Conservation (phyloP, 1,140 invertebrate species). For the Charaxes varanes region DNA sequence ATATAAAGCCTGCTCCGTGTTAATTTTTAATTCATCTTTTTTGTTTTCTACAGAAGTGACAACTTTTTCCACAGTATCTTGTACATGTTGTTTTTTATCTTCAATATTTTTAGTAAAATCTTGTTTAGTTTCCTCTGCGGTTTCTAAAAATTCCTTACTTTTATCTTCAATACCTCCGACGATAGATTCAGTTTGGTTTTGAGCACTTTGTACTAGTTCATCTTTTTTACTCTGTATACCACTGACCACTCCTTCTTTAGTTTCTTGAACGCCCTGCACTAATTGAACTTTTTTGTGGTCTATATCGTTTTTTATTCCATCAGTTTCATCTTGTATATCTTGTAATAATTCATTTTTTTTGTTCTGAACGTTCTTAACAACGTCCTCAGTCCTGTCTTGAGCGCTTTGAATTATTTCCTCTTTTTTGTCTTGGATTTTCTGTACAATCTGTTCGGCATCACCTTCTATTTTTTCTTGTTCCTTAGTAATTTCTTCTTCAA, state of each 20-base stretch:
- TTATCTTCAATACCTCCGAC: constrained; percentile 4
- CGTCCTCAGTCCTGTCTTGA: neutral
- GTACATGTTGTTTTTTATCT: constrained; percentile 13
- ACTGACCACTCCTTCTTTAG: constrained; percentile 16
- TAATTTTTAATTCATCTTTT: constrained; percentile 42
- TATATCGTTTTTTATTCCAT: constrained; percentile 1
- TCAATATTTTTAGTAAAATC: constrained; percentile 2
- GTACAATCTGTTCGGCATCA: constrained; percentile 32
- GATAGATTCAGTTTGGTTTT: constrained; percentile 6
- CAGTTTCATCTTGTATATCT: constrained; percentile 13
- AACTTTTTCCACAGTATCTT: constrained; percentile 21
- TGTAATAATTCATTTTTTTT: constrained; percentile 23
- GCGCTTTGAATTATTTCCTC: constrained; percentile 1
- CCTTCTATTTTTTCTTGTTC: constrained; percentile 47
- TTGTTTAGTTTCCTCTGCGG: neutral
- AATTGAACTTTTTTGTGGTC: constrained; percentile 8
- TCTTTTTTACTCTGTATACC: constrained; percentile 23
- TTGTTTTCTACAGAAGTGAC: constrained; percentile 18
- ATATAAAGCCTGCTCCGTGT: constrained; percentile 34
- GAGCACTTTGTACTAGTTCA: neutral
- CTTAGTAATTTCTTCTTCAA: constrained; percentile 38
- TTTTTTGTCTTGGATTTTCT: constrained; percentile 24
- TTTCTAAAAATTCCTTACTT: constrained; percentile 16
- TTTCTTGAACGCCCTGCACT: constrained; percentile 10
- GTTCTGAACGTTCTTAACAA: constrained; percentile 8